Conservation (phyloP, 1,140 invertebrate genomes). For the Zaprionus taronus region DNA sequence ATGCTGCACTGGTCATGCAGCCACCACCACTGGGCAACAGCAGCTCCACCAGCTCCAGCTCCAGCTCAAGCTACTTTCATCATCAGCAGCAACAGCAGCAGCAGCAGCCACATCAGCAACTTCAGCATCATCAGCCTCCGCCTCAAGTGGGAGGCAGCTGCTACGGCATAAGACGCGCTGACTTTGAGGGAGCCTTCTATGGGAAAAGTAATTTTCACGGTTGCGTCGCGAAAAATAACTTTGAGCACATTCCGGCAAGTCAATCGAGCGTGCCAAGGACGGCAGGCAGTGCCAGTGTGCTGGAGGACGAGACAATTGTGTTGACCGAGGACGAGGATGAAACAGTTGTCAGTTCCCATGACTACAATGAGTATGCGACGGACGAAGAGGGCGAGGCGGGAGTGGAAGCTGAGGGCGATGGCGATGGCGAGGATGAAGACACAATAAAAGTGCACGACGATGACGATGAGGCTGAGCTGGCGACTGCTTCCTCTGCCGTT, state of each 20-base stretch:
- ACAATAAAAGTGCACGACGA: constrained; percentile 57
- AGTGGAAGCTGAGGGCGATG: constrained; percentile 30
- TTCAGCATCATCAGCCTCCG: constrained; percentile 17
- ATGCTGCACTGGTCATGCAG: constrained; percentile 33
- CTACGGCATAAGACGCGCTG: constrained; percentile 36
- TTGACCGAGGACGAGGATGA: constrained; percentile 83
- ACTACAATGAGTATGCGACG: constrained; percentile 70
- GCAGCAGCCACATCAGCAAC: constrained; percentile 1
- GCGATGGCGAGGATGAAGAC: constrained; percentile 56
- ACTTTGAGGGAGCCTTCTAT: constrained; percentile 52
- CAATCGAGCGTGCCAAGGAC: constrained; percentile 65
- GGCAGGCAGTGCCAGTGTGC: constrained; percentile 44
- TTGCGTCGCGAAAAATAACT: constrained; percentile 70
- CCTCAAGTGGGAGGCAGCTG: constrained; percentile 59
- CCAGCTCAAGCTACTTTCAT: constrained; percentile 48
- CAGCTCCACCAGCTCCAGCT: constrained; percentile 19
- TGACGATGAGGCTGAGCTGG: constrained; percentile 43
- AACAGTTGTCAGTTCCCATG: constrained; percentile 84
- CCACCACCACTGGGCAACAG: constrained; percentile 18
- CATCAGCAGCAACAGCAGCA: constrained; percentile 38
- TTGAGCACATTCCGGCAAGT: constrained; percentile 78
- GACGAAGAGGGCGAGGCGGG: constrained; percentile 48
- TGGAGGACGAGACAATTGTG: constrained; percentile 82
- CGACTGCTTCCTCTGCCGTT: background rate
- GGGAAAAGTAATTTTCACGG: constrained; percentile 85